These are phyloP conservation scores for Hippocampus comes DNA, from an alignment of 2,113 vertebrate genomes.

Conservation along the genomic window DNA sequence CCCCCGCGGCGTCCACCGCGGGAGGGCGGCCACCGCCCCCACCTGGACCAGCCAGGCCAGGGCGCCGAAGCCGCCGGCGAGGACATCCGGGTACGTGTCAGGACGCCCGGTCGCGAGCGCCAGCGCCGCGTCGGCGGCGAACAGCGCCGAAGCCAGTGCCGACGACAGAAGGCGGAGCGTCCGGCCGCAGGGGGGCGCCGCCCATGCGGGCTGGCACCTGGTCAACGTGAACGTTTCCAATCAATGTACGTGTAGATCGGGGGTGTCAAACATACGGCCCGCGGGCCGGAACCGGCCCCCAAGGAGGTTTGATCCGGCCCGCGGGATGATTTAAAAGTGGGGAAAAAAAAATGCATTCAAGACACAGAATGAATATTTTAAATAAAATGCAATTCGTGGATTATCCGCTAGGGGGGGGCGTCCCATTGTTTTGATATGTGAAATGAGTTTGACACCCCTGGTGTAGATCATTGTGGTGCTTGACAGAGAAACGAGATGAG, in stretches of 20 bases:
- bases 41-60: constrained; percentile 85
- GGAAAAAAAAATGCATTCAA: too few relatives aligned
- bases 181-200: constrained; percentile 75
- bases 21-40: constrained; percentile 68
- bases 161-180: constrained; percentile 71
- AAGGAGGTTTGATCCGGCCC: too few relatives aligned
- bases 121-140: constrained; percentile 71
- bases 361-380: too few relatives aligned
- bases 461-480: too few relatives aligned
- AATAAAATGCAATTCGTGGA: too few relatives aligned
- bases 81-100: constrained; percentile 76
- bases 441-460: too few relatives aligned
- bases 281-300: too few relatives aligned
- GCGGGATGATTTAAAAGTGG: too few relatives aligned
- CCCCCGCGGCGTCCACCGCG: constrained; percentile 72
- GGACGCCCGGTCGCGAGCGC: constrained; percentile 68
- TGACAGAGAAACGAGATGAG: too few relatives aligned
- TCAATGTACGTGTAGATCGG: not conserved
- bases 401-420: too few relatives aligned
- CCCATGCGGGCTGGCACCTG: constrained; percentile 40
- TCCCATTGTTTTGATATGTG: too few relatives aligned
- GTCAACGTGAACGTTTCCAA: not conserved
- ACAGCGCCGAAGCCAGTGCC: constrained; percentile 70
- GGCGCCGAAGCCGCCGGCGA: constrained; percentile 73
- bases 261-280: too few relatives aligned